Base-by-base conservation (phyloP, 2,888 invertebrate genomes). In the Elgonia sp. region DNA sequence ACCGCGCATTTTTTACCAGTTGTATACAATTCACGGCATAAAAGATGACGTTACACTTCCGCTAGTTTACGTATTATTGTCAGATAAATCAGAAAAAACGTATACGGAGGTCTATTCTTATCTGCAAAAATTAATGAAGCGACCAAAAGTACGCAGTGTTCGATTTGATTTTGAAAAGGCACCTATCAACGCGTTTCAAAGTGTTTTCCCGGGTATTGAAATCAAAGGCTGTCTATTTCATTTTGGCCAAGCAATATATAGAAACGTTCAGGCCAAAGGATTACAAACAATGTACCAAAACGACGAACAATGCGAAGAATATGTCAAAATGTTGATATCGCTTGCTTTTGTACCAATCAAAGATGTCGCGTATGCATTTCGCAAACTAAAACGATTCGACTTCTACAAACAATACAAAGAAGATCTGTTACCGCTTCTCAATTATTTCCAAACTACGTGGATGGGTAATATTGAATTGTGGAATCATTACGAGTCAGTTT, bases 311-410 rank as follows among this genome's bases (percentile, higher is more conserved):
- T 76, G 37, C 37, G 8, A 21, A 50, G 76, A 76, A 63, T 63
- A 50, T 63, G 40, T 77, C 14, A 77, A 77, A 77, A 77, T 77
- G 77, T 65, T 77, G 7, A 55, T 77, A 14, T 65, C 77, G 0
- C 20, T 77, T 14, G 37, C 77, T 53, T 16, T 65, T 12, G 62
- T 77, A 29, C 77, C 77, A 14, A 0, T 20, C 0, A 14, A 46
- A 8, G 53, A 77, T 40, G 77, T 77, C 6, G 20, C 53, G 5
- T 65, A 65, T 20, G 77, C 50, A 2, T 53, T 46, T 46, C 2
- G 7, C 2, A 46, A 46, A 46, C 2, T 46, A 29, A 3, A 3
- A 5, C 29, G 5, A 29, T 3, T 5, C 5, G 29, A 29, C 5
- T 29, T 3, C 5, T 29, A 29, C 5, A 1, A 3, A 3, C 1